phyloP scores from a whole-genome alignment of 2,888 invertebrate species.

The Colostygia pectinataria region DNA sequence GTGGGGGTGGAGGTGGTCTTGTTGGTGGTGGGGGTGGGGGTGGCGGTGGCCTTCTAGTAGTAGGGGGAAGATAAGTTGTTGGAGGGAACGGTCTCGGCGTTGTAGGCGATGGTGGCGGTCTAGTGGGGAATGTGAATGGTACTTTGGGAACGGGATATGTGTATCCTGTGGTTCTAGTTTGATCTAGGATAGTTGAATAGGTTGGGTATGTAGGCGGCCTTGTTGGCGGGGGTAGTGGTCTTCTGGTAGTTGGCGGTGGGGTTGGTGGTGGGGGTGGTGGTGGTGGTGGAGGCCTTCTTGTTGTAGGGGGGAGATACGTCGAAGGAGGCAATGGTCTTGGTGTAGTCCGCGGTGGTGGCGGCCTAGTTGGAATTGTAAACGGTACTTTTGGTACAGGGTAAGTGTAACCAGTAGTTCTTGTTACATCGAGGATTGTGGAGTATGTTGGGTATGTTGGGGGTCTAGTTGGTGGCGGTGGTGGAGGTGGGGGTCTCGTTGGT shows the following conservation, averaged over 20 bases:
- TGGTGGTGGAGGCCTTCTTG: conserved; percentile 10
- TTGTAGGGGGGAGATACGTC: neutral
- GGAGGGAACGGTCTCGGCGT: conserved; percentile 34
- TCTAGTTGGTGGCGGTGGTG: conserved; percentile 25
- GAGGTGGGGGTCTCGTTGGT: conserved; percentile 27
- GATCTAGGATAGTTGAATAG: conserved; percentile 37
- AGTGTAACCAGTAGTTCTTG: conserved; percentile 54
- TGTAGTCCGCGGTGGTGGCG: neutral
- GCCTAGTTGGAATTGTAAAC: conserved; percentile 49
- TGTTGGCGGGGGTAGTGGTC: conserved; percentile 23
- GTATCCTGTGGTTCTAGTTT: conserved; percentile 54
- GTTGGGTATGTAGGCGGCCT: conserved; percentile 23
- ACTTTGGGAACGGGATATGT: conserved; percentile 53
- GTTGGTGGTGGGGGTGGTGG: conserved; percentile 28
- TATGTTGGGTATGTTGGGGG: conserved; percentile 37
- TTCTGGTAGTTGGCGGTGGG: conserved; percentile 27
- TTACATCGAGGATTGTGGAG: conserved; percentile 36
- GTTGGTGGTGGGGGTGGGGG: conserved; percentile 30
- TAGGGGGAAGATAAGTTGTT: conserved; percentile 30
- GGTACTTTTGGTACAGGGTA: conserved; percentile 55
- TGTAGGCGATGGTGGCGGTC: conserved; percentile 16
- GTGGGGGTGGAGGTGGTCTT: conserved; percentile 34
- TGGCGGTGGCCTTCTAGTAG: conserved; percentile 30
- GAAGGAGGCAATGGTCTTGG: neutral
- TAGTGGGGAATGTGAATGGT: conserved; percentile 47